Conservation (phyloP, 1,140 invertebrate genomes). For the Lordiphosa collinella region DNA sequence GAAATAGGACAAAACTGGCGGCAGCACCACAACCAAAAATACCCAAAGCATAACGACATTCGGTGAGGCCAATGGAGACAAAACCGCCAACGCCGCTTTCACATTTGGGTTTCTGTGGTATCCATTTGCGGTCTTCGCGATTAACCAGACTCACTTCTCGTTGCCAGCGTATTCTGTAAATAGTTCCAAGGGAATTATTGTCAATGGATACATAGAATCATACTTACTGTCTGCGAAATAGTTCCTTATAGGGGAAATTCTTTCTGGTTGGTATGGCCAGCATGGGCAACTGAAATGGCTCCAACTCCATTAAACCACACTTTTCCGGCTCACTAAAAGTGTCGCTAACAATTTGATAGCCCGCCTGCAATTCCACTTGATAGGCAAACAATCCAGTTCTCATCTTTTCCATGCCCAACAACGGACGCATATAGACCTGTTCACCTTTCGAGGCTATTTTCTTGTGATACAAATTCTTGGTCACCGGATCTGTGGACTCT, state of each 20-base stretch:
- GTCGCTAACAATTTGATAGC: constrained; percentile 82
- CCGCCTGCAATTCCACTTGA: constrained; percentile 81
- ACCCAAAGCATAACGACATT: constrained; percentile 80
- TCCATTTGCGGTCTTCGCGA: constrained; percentile 76
- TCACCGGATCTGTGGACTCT: constrained; percentile 81
- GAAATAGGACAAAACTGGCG: constrained; percentile 44
- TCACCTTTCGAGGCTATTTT: constrained; percentile 81
- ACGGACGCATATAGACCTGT: constrained; percentile 80
- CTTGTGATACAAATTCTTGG: constrained; percentile 80
- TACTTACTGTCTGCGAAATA: constrained; percentile 80
- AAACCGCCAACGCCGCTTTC: constrained; percentile 79
- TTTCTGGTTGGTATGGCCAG: constrained; percentile 81
- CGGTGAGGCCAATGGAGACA: constrained; percentile 80
- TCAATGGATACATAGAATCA: too few relatives aligned
- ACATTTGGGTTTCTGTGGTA: constrained; percentile 80
- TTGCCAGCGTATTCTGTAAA: constrained; percentile 74
- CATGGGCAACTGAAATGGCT: constrained; percentile 81
- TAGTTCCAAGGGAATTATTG: too few relatives aligned
- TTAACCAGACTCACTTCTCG: constrained; percentile 78
- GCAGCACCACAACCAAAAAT: constrained; percentile 79
- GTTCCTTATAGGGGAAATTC: constrained; percentile 82
- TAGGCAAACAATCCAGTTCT: constrained; percentile 82
- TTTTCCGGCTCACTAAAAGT: constrained; percentile 83
- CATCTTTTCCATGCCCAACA: constrained; percentile 81
- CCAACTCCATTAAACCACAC: constrained; percentile 82